Evolutionary conservation across 2,113 vertebrate genomes (phyloP).

Genomic region (Nyctereutes procyonoides): DNA sequence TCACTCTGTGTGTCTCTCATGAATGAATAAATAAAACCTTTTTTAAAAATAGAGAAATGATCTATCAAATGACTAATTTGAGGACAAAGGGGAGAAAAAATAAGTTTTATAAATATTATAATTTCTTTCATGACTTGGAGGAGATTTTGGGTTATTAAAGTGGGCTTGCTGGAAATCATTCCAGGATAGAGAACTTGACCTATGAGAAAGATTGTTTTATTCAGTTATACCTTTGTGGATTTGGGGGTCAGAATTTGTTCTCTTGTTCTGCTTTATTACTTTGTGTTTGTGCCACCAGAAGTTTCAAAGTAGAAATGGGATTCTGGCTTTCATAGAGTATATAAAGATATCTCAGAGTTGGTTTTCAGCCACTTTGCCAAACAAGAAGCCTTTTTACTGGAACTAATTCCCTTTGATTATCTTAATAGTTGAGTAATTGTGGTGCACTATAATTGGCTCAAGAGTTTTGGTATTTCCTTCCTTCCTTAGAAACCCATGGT

Average conservation of each 20-base stretch:
- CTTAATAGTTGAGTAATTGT: neutral
- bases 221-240: neutral
- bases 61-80: neutral
- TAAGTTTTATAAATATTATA: neutral
- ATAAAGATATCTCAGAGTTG: neutral
- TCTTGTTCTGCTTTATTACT: neutral
- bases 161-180: slow-evolving; percentile 20
- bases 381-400: neutral
- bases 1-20: too few relatives aligned
- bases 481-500: neutral
- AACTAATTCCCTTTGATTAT: neutral
- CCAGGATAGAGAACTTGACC: neutral
- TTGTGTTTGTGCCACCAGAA: slow-evolving; percentile 35
- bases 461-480: slow-evolving; percentile 14
- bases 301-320: slow-evolving; percentile 1
- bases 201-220: slow-evolving; percentile 34
- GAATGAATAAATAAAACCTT: too few relatives aligned
- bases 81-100: neutral
- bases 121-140: neutral
- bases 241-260: slow-evolving; percentile 9
- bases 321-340: neutral
- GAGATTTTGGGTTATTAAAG: neutral
- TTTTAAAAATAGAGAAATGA: neutral
- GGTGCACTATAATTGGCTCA: neutral
- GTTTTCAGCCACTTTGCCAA: neutral